Percentiles rank a stretch among this genome's conserved stretches.
These are phyloP conservation scores for Mustelus asterias DNA, from an alignment of 2,113 vertebrate genomes.

Conservation along the genomic window DNA sequence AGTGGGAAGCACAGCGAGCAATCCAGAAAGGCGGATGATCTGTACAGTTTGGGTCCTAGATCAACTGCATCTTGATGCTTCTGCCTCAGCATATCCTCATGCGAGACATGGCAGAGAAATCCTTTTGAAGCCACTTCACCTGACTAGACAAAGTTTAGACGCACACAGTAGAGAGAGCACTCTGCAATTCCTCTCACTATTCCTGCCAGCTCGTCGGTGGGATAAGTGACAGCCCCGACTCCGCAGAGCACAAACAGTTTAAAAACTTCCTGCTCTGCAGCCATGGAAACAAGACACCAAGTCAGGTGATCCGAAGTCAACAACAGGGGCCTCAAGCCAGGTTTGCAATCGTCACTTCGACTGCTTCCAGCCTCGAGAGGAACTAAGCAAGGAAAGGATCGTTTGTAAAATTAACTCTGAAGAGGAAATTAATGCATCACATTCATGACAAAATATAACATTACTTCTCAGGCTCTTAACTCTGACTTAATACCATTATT, in stretches of 20 bases:
- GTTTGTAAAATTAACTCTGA: background rate
- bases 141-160: background rate
- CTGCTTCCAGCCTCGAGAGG: background rate
- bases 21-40: background rate
- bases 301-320: slow-evolving; percentile 12
- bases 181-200: background rate
- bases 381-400: background rate
- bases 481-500: background rate
- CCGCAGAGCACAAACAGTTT: background rate
- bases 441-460: background rate
- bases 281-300: slow-evolving; percentile 17
- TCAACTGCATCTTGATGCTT: background rate
- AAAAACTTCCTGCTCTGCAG: slow-evolving; percentile 17
- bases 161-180: background rate
- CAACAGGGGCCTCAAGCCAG: background rate
- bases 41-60: background rate
- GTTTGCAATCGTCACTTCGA: background rate
- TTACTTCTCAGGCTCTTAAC: background rate
- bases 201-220: background rate
- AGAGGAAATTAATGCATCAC: background rate
- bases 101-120: background rate
- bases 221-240: background rate
- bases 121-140: background rate
- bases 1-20: background rate
- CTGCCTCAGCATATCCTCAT: background rate